These are phyloP conservation scores for Margarornis squamiger DNA, from an alignment of 2,797 vertebrate genomes.

Conservation along the genomic window DNA sequence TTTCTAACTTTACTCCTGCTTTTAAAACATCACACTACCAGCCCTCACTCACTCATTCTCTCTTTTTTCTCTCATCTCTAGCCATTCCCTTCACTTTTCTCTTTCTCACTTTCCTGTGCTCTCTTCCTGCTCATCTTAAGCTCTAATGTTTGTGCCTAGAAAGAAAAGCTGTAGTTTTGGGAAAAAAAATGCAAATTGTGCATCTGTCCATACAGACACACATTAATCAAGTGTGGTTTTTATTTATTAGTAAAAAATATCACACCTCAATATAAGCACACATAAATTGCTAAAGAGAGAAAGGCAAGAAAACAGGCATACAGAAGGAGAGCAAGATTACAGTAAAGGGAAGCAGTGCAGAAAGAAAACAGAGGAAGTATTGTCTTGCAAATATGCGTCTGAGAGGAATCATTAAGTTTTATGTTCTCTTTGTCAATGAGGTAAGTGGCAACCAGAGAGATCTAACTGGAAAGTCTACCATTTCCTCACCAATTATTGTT, in stretches of 20 bases:
- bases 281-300: neutral
- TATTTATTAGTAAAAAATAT: neutral
- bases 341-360: neutral
- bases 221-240: neutral
- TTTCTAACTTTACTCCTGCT: neutral
- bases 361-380: neutral
- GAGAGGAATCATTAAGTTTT: neutral
- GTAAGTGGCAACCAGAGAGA: neutral
- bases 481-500: neutral
- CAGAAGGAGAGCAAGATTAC: neutral
- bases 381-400: neutral
- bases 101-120: neutral
- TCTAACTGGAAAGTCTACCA: neutral
- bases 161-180: neutral
- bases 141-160: neutral
- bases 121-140: neutral
- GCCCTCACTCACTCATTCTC: rapidly evolving
- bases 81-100: neutral
- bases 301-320: neutral
- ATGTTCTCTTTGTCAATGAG: neutral
- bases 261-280: neutral
- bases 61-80: neutral
- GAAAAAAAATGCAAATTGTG: neutral
- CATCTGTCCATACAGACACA: neutral
- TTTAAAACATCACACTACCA: neutral